These are phyloP conservation scores for Syngnathus floridae DNA, from an alignment of 2,113 vertebrate genomes.

Conservation along the genomic window DNA sequence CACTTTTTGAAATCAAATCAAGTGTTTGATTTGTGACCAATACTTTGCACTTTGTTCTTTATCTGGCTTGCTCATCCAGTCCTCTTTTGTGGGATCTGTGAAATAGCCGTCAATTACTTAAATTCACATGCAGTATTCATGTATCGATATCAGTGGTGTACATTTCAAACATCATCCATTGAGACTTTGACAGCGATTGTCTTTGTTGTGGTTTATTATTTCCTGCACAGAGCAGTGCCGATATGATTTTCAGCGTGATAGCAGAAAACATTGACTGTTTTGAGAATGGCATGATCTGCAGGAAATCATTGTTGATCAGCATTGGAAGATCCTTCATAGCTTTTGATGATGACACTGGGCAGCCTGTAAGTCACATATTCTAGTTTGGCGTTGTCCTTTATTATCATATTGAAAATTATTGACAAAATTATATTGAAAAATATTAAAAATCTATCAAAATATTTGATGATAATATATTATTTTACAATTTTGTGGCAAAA, in stretches of 20 bases:
- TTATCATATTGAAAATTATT: too few species aligned
- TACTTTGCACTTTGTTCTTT: neutral
- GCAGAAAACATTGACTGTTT: conserved; percentile 88
- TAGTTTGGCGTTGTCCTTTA: neutral
- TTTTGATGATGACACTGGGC: conserved; percentile 83
- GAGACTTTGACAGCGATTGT: neutral
- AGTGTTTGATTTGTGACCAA: neutral
- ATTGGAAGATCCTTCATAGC: conserved; percentile 77
- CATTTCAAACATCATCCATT: neutral
- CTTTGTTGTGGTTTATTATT: neutral
- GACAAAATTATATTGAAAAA: too few species aligned
- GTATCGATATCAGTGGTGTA: neutral
- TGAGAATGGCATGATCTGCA: conserved; percentile 82
- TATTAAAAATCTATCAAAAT: too few species aligned
- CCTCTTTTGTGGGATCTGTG: neutral
- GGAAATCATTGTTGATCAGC: conserved; percentile 80
- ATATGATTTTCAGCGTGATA: conserved; percentile 74
- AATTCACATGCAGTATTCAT: neutral
- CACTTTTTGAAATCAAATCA: too few species aligned
- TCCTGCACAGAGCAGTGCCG: conserved; percentile 73
- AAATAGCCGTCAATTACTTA: neutral
- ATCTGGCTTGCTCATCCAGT: neutral
- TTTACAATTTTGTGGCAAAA: neutral
- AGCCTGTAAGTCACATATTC: conserved; percentile 73
- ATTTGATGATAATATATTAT: too few species aligned